Base-by-base conservation (phyloP, 2,888 invertebrate species). In the Nematopogon swammerdamellus region DNA sequence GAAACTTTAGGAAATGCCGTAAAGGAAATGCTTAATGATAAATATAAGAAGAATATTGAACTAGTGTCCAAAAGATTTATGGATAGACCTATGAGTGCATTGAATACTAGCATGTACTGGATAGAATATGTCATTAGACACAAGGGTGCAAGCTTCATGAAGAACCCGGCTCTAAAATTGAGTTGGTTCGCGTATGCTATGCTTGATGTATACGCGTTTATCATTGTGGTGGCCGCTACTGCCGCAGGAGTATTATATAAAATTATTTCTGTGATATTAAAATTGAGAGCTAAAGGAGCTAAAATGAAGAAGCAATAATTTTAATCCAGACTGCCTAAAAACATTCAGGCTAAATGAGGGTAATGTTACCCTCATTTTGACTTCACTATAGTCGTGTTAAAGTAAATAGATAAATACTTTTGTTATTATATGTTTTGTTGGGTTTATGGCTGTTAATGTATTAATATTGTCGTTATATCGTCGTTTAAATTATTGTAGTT, bases 171-270 rank as follows among this genome's bases (percentile, higher is more conserved):
- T 1, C 57, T 70, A 5, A 61, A 70, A 49, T 59, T 81, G 52
- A 62, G 63, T 3, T 68, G 72, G 55, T 66, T 72, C 58, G 68
- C 74, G 55, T 67, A 68, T 52, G 52, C 68, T 18, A 57, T 79
- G 30, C 51, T 81, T 3, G 86, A 85, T 60, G 70, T 86, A 25
- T 64, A 49, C 42, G 43, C 83, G 36, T 73, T 63, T 14, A 73
- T 80, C 54, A 56, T 72, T 1, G 11, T 70, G 1, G 14, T 52
- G 3, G 14, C 6, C 11, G 3, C 11, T 8, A 36, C 11, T 8
- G 36, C 14, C 4, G 3, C 11, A 14, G 8, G 36, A 14, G n/a
- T 14, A 3, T 14, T 36, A 14, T 36, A 36, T 36, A 14, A 6
- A 36, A 36, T 36, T 14, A 36, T 36, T 36, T 25, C 25, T 25